phyloP scores from a whole-genome alignment of 2,113 vertebrate species.

The Sinocyclocheilus rhinocerous region DNA sequence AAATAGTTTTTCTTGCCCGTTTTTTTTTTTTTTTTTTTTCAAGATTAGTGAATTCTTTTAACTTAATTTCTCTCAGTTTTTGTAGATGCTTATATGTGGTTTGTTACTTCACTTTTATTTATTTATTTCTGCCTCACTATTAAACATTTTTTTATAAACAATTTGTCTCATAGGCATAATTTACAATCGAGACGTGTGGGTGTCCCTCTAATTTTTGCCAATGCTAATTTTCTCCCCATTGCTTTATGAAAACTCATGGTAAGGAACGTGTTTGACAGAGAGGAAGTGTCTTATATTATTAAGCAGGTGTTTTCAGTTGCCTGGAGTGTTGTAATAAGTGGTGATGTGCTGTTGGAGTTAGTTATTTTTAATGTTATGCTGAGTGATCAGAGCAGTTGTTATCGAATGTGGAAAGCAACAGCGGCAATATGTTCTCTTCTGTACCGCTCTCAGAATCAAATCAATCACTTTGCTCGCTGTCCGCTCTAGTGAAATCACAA shows the following conservation, averaged over 20 bases:
- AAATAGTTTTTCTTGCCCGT: too few relatives aligned
- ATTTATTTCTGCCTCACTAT: not conserved
- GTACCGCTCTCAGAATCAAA: not conserved
- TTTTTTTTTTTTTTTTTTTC: too few relatives aligned
- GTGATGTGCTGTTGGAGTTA: not conserved
- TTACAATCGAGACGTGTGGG: not conserved
- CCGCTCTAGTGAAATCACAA: not conserved
- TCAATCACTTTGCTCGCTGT: not conserved
- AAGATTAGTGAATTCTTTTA: not conserved
- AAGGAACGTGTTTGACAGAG: not conserved
- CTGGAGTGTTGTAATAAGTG: not conserved
- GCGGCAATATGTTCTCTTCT: not conserved
- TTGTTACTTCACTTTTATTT: not conserved
- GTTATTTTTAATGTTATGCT: conserved; percentile 11
- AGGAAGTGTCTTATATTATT: not conserved
- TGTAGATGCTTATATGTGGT: not conserved
- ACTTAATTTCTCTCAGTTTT: not conserved
- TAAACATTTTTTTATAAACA: not conserved
- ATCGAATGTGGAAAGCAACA: not conserved
- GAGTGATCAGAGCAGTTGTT: not conserved
- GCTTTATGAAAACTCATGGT: not conserved
- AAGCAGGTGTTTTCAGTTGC: not conserved
- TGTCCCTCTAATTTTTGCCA: not conserved
- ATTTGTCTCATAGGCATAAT: not conserved
- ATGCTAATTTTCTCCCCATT: not conserved